Percentiles rank a stretch among this genome's conserved stretches.
Evolutionary conservation across 2,113 vertebrate genomes (phyloP).

Genomic region (Zosterops pallidus): DNA sequence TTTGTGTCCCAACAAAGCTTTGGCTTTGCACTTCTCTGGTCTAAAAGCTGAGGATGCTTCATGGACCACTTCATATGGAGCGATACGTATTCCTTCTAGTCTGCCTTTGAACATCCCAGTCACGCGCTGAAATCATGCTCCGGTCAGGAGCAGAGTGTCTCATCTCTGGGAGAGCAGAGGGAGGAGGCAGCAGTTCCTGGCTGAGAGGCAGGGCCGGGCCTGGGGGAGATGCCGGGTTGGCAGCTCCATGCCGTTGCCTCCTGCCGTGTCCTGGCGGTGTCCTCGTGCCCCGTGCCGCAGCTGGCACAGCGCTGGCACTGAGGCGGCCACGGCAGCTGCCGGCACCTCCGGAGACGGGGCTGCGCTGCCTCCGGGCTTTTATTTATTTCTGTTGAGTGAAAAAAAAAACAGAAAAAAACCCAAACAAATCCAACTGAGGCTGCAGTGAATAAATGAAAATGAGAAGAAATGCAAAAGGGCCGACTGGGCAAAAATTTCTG

Average conservation of each 20-base stretch:
- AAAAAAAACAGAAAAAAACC: not conserved
- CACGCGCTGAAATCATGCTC: fast-evolving
- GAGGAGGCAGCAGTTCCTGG: not conserved
- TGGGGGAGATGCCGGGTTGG: fast-evolving
- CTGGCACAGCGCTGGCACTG: not conserved
- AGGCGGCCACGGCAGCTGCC: not conserved
- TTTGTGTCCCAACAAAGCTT: not conserved
- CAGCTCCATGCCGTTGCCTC: not conserved
- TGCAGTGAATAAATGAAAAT: not conserved
- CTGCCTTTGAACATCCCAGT: not conserved
- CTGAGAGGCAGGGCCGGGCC: not conserved
- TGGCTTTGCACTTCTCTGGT: not conserved
- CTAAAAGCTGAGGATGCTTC: not conserved
- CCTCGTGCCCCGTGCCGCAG: not conserved
- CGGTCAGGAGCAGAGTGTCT: fast-evolving
- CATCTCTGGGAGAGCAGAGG: fast-evolving
- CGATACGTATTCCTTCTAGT: fast-evolving
- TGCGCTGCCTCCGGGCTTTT: conserved; percentile 34
- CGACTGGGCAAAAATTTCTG: not conserved
- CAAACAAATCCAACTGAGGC: not conserved
- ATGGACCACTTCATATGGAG: fast-evolving
- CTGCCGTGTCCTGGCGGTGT: not conserved
- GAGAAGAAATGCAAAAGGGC: not conserved
- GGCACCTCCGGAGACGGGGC: not conserved
- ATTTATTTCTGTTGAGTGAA: not conserved